Percentiles rank a stretch among this genome's conserved stretches.
Evolutionary conservation across 2,113 vertebrate genomes (phyloP).

Genomic region (Gallinago undulata): DNA sequence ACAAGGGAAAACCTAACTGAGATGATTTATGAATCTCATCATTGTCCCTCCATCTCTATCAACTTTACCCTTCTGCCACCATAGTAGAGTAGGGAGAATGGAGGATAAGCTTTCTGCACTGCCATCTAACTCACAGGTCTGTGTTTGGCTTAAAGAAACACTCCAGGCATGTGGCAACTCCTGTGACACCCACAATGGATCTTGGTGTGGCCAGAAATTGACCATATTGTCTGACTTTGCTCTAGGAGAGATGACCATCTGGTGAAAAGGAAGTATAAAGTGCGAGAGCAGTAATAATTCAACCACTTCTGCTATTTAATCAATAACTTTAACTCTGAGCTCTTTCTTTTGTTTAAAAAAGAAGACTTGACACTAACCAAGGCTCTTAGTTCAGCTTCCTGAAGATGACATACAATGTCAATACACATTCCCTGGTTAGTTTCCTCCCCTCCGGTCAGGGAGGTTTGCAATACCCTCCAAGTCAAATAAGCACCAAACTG

Average conservation of each 20-base stretch:
- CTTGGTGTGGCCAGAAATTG: not conserved
- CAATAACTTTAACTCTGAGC: not conserved
- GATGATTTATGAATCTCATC: not conserved
- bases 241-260: not conserved
- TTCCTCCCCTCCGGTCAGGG: not conserved
- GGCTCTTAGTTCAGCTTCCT: not conserved
- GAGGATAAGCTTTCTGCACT: not conserved
- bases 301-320: not conserved
- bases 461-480: not conserved
- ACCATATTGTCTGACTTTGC: not conserved
- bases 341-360: not conserved
- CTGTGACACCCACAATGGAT: not conserved
- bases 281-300: not conserved
- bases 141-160: not conserved
- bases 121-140: not conserved
- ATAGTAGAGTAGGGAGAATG: rapidly evolving
- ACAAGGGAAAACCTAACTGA: not conserved
- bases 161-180: not conserved
- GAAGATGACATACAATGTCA: not conserved
- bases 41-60: not conserved
- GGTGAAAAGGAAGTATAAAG: not conserved
- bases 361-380: not conserved
- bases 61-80: not conserved
- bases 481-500: not conserved
- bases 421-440: not conserved